Evolutionary conservation across 2,113 vertebrate genomes (phyloP), one percentile per base, ranked within the genome.

Genomic region (Microtus montanus): DNA sequence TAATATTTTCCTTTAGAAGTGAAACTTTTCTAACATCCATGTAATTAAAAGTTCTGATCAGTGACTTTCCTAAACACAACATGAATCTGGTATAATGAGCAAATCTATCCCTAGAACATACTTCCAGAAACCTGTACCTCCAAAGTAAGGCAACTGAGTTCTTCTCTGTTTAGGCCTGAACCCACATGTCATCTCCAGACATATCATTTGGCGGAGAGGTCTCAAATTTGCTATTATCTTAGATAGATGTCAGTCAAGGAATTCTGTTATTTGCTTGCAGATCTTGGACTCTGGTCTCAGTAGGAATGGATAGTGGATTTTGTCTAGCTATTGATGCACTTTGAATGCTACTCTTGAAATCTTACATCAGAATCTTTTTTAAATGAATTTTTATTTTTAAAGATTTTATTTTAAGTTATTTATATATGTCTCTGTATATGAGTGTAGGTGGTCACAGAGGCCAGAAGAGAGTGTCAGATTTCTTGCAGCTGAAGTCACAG

Each of bases 41-140:
- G 17, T 28, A 82, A 94, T 87, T 74, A 75, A 95, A 96, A 70
- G 71, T 6, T 84, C 78, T n/a, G 28, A 47, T 87, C 4, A 19
- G 11, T 73, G 85, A 92, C 47, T 95, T 95, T 87, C 6, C 35
- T 41, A 90, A 87, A 64, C 49, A 68, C 89, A 91, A 73, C 58
- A 52, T 54, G 58, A 80, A 71, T 54, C 12, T 79, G 41, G 74
- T 61, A 2, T 30, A 71, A 87, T 12, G 19, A 33, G 15, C 75
- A 58, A 68, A 49, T 75, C 94, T 54, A 47, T 35, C 17, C 26
- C 19, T 84, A 89, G 70, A 96, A 52, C 26, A 85, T 64, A 71
- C 5, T 82, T 89, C 35, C 49, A 92, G 58, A 58, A 92, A 20
- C 3, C 8, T 73, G 15, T 70, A 2, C 3, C 41, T 24, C 58